Conservation (phyloP, 2,113 vertebrate species). For the Puma concolor region DNA sequence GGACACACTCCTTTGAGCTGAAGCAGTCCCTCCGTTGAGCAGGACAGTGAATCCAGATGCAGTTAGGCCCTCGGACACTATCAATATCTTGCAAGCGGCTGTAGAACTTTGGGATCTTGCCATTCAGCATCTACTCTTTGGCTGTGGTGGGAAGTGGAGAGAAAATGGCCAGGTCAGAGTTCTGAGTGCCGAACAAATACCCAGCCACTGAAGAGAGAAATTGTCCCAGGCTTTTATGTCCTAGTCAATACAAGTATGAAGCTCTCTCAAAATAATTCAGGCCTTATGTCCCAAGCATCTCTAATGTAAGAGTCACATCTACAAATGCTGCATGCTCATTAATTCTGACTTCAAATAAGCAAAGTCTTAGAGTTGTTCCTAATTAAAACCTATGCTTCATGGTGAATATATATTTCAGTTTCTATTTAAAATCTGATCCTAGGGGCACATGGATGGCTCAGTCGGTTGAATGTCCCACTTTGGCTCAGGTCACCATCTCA, state of each 20-base stretch:
- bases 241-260: neutral
- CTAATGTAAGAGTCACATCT: neutral
- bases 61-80: neutral
- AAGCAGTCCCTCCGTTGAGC: neutral
- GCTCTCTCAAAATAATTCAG: neutral
- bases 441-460: too few relatives aligned
- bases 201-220: neutral
- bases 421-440: neutral
- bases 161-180: neutral
- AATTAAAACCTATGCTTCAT: neutral
- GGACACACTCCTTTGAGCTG: neutral
- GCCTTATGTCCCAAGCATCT: neutral
- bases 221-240: neutral
- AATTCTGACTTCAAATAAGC: neutral
- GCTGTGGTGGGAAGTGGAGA: neutral
- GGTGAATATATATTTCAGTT: neutral
- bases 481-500: too few relatives aligned
- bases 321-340: neutral
- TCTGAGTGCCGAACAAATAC: neutral
- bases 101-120: neutral
- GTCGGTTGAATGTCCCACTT: too few relatives aligned
- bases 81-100: rapidly evolving
- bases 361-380: neutral
- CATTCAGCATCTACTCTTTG: neutral
- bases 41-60: neutral